A percentile compares a stretch with the other conserved stretches of the same genome.
phyloP scores from a whole-genome alignment of 30 jellyfish, hydroid and myxozoan species.

The Rhopilema esculentum region DNA sequence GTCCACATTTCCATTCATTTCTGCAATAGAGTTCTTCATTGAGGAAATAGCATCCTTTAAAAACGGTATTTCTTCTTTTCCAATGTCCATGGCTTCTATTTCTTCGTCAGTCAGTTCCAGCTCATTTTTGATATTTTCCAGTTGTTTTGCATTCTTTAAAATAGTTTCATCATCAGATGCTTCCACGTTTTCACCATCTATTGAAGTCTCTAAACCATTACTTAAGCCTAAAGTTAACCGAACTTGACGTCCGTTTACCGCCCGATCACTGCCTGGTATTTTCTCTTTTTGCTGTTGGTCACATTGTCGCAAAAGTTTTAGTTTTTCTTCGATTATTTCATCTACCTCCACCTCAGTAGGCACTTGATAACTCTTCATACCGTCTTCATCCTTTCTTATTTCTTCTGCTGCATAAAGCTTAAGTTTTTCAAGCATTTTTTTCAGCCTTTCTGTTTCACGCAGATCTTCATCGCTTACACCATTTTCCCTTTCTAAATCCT shows the following conservation, averaged over 20 bases:
- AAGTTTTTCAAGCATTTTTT: constrained; percentile 26
- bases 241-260: not conserved
- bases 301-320: not conserved
- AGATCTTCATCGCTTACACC: not conserved
- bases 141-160: not conserved
- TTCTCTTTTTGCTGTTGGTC: not conserved
- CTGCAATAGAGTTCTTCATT: constrained; percentile 27
- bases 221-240: not conserved
- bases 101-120: not conserved
- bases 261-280: not conserved
- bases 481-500: not conserved
- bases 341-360: constrained; percentile 33
- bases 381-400: not conserved
- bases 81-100: constrained; percentile 2
- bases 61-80: constrained; percentile 3
- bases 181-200: not conserved
- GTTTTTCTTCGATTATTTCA: not conserved
- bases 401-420: constrained; percentile 14
- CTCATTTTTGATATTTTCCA: constrained; percentile 6
- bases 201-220: not conserved
- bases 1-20: constrained; percentile 17
- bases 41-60: constrained; percentile 38
- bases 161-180: not conserved
- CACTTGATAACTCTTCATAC: not conserved
- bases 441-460: constrained; percentile 7